These are phyloP conservation scores for Harpalus rufipes DNA, from an alignment of 2,888 invertebrate species.

Conservation along the genomic window DNA sequence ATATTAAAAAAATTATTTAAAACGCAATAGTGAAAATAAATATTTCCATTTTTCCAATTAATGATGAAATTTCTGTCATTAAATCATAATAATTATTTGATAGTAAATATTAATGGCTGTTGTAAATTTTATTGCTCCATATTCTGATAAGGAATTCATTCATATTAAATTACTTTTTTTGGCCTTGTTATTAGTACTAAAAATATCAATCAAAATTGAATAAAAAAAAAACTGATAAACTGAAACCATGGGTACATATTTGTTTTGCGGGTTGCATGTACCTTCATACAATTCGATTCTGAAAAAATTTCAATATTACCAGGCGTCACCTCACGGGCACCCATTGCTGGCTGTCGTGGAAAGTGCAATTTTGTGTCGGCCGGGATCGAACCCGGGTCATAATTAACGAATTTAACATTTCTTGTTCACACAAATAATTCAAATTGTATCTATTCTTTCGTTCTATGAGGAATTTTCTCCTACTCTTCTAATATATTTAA, in stretches of 20 bases:
- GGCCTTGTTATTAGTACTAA: conserved; percentile 52
- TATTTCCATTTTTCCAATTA: conserved; percentile 24
- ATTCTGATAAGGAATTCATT: conserved; percentile 57
- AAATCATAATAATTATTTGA: conserved; percentile 57
- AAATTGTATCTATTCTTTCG: too few relatives aligned
- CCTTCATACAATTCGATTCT: too few relatives aligned
- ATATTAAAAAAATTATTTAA: background rate
- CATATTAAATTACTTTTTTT: conserved; percentile 31
- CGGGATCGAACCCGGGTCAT: too few relatives aligned
- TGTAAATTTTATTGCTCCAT: conserved; percentile 63
- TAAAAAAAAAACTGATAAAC: background rate
- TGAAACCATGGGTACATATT: background rate
- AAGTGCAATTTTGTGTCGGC: too few relatives aligned
- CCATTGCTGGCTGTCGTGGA: too few relatives aligned
- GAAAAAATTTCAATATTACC: too few relatives aligned
- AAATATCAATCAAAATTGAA: conserved; percentile 14
- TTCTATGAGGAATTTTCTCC: too few relatives aligned
- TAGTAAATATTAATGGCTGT: conserved; percentile 58
- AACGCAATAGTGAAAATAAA: background rate
- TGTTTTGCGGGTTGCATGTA: background rate
- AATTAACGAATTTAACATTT: too few relatives aligned
- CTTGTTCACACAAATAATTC: too few relatives aligned
- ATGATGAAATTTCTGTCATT: conserved; percentile 56
- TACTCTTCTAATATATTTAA: too few relatives aligned
- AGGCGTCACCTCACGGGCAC: too few relatives aligned